Evolutionary conservation across 1,140 invertebrate species (phyloP).

Genomic region (Calephelis virginiensis): DNA sequence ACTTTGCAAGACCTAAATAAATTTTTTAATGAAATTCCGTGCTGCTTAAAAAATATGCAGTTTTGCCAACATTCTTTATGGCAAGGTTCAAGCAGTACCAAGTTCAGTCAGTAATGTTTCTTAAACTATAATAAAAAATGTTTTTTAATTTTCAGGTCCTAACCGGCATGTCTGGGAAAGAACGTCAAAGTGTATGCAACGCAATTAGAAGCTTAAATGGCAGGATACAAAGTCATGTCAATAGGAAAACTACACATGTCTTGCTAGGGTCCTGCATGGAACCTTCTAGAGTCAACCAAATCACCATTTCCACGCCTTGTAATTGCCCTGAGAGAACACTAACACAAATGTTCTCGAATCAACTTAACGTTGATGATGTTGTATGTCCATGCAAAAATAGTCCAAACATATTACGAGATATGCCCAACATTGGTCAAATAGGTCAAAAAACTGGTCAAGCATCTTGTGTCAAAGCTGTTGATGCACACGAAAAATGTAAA

Average conservation of each 20-base stretch:
- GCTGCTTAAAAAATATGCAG: no score
- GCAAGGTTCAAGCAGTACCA: no score
- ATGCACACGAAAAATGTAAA: neutral
- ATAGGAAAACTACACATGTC: conserved; percentile 51
- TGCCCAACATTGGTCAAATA: neutral
- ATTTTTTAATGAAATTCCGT: no score
- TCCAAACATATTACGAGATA: conserved; percentile 2
- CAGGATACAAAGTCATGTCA: conserved; percentile 42
- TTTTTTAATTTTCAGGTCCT: conserved; percentile 46
- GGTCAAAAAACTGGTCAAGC: neutral
- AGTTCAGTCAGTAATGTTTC: no score
- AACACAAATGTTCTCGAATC: conserved; percentile 25
- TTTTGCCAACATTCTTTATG: no score
- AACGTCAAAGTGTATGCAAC: conserved; percentile 33
- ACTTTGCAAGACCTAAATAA: no score
- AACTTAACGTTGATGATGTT: neutral
- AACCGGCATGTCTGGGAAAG: conserved; percentile 50
- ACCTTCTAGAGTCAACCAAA: neutral
- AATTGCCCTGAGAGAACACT: conserved; percentile 29
- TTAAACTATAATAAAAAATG: neutral
- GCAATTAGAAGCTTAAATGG: conserved; percentile 42
- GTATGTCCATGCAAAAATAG: neutral
- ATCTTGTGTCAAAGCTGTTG: neutral
- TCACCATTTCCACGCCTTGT: conserved; percentile 30
- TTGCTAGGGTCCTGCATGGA: conserved; percentile 45